A percentile compares a stretch with the other conserved stretches of the same genome.
Evolutionary conservation across 2,888 invertebrate genomes (phyloP).

Genomic region (Ectemnius continuus): DNA sequence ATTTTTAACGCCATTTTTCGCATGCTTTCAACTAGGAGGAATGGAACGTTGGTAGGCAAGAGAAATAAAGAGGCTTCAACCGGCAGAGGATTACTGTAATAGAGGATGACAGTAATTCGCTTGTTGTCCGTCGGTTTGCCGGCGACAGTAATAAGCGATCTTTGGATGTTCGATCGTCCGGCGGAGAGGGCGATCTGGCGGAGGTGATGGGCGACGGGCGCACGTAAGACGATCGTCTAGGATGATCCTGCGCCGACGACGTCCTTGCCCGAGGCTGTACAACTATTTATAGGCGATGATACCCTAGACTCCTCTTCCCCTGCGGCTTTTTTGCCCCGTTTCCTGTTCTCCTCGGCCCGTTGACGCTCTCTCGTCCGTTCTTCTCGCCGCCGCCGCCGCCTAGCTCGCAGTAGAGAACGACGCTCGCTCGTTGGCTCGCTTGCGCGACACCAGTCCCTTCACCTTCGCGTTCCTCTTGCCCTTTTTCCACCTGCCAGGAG

Average conservation of each 20-base stretch:
- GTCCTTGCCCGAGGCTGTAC: conserved; percentile 76
- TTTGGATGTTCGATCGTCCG: no score
- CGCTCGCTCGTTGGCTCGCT: background rate
- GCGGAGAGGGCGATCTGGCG: no score
- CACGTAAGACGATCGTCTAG: conserved; percentile 51
- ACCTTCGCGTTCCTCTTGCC: background rate
- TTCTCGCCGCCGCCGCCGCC: conserved; percentile 46
- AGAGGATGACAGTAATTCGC: no score
- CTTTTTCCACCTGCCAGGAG: background rate
- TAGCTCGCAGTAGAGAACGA: conserved; percentile 5
- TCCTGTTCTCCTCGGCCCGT: conserved; percentile 23
- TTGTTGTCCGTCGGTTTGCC: no score
- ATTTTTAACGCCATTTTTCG: no score
- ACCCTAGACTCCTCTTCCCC: conserved; percentile 67
- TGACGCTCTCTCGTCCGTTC: conserved; percentile 42
- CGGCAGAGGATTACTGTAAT: no score
- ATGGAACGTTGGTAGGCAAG: no score
- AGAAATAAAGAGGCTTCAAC: no score
- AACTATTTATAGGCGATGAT: conserved; percentile 77
- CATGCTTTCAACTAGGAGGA: no score
- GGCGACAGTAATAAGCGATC: no score
- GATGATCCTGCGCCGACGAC: conserved; percentile 58
- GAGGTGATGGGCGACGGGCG: conserved; percentile 9
- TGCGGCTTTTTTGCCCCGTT: conserved; percentile 30
- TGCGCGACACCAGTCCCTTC: background rate